These are phyloP conservation scores for Rhea pennata DNA, from an alignment of 2,113 vertebrate species.

Conservation along the genomic window DNA sequence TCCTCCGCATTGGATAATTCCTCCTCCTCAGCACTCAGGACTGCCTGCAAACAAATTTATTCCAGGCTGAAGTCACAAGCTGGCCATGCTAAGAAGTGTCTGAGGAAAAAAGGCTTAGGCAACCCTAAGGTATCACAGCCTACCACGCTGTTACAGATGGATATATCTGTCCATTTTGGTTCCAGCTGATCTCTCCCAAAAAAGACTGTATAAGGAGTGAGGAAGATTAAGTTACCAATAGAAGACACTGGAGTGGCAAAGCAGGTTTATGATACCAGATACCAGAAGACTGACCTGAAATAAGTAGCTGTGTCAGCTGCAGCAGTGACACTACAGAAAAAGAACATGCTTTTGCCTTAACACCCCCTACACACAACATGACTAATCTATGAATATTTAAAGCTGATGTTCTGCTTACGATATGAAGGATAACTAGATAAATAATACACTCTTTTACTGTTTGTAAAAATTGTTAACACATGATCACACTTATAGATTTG, in stretches of 20 bases:
- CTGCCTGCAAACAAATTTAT: neutral
- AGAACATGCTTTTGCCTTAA: conserved; percentile 40
- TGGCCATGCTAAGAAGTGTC: neutral
- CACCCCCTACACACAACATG: neutral
- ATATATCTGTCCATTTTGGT: neutral
- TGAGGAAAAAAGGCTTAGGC: neutral
- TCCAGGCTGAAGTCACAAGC: neutral
- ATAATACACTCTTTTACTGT: neutral
- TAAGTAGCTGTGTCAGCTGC: conserved; percentile 53
- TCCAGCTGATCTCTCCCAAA: neutral
- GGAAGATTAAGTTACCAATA: neutral
- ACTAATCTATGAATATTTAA: neutral
- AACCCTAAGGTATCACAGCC: neutral
- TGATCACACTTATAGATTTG: neutral
- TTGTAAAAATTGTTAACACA: neutral
- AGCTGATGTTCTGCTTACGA: neutral
- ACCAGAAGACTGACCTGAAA: conserved; percentile 11
- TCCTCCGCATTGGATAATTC: too few species aligned
- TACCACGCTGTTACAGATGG: neutral
- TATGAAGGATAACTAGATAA: neutral
- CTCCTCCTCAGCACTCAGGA: neutral
- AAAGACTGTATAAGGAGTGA: neutral
- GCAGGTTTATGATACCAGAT: conserved; percentile 37
- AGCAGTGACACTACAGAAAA: neutral
- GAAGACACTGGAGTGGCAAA: neutral